These are phyloP conservation scores for Leucophenga montana DNA, from an alignment of 2,888 invertebrate species.

Conservation along the genomic window DNA sequence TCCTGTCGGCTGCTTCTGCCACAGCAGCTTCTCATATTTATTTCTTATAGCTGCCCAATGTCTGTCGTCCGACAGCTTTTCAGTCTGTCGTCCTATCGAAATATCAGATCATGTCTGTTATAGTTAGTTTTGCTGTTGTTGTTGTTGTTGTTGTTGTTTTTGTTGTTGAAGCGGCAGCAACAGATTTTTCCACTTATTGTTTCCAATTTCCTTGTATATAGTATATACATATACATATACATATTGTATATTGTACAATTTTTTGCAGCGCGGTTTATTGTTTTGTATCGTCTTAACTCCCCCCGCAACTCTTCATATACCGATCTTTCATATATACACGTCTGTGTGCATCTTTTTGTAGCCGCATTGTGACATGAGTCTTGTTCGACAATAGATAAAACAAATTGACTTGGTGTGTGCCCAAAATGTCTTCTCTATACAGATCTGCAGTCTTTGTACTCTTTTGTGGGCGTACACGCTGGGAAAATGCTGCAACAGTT, in stretches of 20 bases:
- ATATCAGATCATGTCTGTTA: slow-evolving; percentile 64
- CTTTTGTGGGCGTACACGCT: slow-evolving; percentile 22
- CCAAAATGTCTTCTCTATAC: slow-evolving; percentile 66
- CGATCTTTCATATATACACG: slow-evolving; percentile 43
- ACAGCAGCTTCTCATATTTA: slow-evolving; percentile 63
- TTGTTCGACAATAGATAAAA: slow-evolving; percentile 70
- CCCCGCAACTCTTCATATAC: not conserved
- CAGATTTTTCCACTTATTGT: slow-evolving; percentile 31
- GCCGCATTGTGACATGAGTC: slow-evolving; percentile 63
- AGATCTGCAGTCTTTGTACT: slow-evolving; percentile 3
- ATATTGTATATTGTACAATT: not conserved
- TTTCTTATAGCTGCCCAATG: slow-evolving; percentile 33
- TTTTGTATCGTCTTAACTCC: not conserved
- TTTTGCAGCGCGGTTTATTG: slow-evolving; percentile 23
- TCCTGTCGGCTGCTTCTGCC: slow-evolving; percentile 44
- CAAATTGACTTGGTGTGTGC: slow-evolving; percentile 71
- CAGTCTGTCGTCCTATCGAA: slow-evolving; percentile 61
- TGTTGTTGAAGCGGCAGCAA: slow-evolving; percentile 40
- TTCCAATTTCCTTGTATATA: slow-evolving; percentile 7
- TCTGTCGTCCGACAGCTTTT: not conserved
- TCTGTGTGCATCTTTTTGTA: slow-evolving; percentile 44
- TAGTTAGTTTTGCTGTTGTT: slow-evolving; percentile 56
- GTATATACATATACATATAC: too few relatives aligned
- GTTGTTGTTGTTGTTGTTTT: slow-evolving; percentile 53
- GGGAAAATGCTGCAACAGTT: slow-evolving; percentile 10